phyloP scores from a whole-genome alignment of 2,888 invertebrate species.

The Reticulitermes lucifugus region DNA sequence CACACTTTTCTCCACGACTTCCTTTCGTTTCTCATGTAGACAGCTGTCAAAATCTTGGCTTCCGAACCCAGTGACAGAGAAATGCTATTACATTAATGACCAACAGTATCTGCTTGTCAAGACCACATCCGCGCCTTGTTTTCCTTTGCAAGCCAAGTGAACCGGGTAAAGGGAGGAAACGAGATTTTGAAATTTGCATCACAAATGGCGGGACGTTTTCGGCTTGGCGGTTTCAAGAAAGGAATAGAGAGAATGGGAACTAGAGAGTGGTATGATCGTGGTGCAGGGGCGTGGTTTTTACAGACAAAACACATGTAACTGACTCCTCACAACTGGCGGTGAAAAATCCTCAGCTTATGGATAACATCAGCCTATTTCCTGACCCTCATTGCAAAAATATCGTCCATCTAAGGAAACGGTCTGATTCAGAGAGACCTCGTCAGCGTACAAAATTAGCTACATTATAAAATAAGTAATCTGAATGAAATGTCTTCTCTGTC shows the following conservation, averaged over 20 bases:
- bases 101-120: neutral
- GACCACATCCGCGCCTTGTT: neutral
- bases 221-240: constrained; percentile 5
- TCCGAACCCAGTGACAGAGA: neutral
- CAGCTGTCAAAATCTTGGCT: neutral
- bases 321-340: neutral
- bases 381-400: neutral
- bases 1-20: too few relatives aligned
- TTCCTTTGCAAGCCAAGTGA: neutral
- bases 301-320: neutral
- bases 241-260: neutral
- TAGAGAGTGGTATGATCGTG: neutral
- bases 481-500: too few relatives aligned
- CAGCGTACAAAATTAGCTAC: too few relatives aligned
- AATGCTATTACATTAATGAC: neutral
- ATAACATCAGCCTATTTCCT: neutral
- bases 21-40: neutral
- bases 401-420: neutral
- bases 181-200: constrained; percentile 16
- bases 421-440: too few relatives aligned
- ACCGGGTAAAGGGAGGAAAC: constrained; percentile 6
- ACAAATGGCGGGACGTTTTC: neutral
- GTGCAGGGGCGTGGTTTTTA: neutral
- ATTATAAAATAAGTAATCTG: too few relatives aligned
- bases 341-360: neutral